Conservation (phyloP, 2,888 invertebrate genomes). For the Adelphocoris suturalis region DNA sequence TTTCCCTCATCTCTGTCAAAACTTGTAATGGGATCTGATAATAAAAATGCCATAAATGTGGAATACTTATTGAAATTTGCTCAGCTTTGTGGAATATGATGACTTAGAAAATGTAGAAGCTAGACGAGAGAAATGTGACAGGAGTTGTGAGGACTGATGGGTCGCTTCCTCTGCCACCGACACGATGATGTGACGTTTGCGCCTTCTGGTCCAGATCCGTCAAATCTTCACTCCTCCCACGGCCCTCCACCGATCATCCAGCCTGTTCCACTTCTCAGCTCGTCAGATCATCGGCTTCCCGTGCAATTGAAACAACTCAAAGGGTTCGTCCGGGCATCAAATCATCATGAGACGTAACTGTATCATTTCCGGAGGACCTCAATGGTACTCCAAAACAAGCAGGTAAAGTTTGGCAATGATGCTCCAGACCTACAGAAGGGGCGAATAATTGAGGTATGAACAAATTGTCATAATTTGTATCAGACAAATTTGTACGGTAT, state of each 20-base stretch:
- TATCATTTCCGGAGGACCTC: background rate
- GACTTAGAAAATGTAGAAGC: background rate
- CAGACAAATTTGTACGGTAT: too few species aligned
- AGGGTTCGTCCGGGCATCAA: background rate
- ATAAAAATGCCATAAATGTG: too few species aligned
- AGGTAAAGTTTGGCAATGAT: too few species aligned
- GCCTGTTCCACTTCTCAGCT: constrained; percentile 6
- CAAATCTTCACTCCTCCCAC: constrained; percentile 15
- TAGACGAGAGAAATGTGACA: background rate
- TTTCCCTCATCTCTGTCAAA: too few species aligned
- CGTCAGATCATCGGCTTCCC: constrained; percentile 18
- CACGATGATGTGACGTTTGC: background rate
- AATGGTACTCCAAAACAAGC: background rate
- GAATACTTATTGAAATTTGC: too few species aligned
- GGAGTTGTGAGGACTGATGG: background rate
- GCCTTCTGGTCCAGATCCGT: constrained; percentile 14
- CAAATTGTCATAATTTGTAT: too few species aligned
- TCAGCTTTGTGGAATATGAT: too few species aligned
- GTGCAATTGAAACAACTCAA: constrained; percentile 14
- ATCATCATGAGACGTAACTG: constrained; percentile 3
- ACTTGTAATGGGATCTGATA: too few species aligned
- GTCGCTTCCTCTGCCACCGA: constrained; percentile 4
- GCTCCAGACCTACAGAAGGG: too few species aligned
- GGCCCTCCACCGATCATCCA: constrained; percentile 6
- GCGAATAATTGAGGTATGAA: too few species aligned